phyloP scores from a whole-genome alignment of 2,888 invertebrate genomes.

The Patella pellucida region DNA sequence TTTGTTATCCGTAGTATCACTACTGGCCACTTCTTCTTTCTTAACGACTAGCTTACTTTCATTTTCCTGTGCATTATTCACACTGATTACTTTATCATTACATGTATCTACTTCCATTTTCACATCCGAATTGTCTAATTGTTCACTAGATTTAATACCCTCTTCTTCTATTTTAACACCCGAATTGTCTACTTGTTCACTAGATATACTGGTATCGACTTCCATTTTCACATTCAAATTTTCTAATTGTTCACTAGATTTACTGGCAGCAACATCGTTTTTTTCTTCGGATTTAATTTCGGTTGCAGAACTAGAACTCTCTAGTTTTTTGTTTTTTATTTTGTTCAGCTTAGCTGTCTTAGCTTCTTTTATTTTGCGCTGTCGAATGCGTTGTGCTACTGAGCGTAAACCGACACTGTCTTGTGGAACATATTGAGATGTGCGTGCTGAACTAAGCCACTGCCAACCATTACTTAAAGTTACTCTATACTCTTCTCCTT shows the following conservation, averaged over 20 bases:
- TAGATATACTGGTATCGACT: conserved; percentile 6
- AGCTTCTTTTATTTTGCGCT: conserved; percentile 38
- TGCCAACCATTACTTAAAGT: conserved; percentile 96
- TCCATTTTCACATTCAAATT: conserved; percentile 13
- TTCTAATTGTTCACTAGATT: conserved; percentile 17
- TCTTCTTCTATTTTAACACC: not conserved
- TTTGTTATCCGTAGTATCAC: conserved; percentile 24
- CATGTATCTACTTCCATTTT: conserved; percentile 32
- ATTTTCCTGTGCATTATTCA: not conserved
- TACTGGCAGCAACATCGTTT: conserved; percentile 34
- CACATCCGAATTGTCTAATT: conserved; percentile 19
- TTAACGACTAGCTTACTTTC: conserved; percentile 1
- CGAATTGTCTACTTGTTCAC: conserved; percentile 14
- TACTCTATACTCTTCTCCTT: conserved; percentile 97
- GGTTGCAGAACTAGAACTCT: not conserved
- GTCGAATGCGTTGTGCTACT: conserved; percentile 58
- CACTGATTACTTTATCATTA: conserved; percentile 14
- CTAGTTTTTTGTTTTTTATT: conserved; percentile 3
- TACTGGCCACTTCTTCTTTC: not conserved
- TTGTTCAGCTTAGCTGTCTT: conserved; percentile 24
- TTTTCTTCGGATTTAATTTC: conserved; percentile 19
- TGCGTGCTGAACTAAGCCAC: conserved; percentile 70
- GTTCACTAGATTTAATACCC: conserved; percentile 13
- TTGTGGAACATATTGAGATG: conserved; percentile 75
- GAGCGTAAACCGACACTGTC: conserved; percentile 77